These are phyloP conservation scores for Portunus trituberculatus DNA, from an alignment of 1,140 invertebrate species.

Conservation along the genomic window DNA sequence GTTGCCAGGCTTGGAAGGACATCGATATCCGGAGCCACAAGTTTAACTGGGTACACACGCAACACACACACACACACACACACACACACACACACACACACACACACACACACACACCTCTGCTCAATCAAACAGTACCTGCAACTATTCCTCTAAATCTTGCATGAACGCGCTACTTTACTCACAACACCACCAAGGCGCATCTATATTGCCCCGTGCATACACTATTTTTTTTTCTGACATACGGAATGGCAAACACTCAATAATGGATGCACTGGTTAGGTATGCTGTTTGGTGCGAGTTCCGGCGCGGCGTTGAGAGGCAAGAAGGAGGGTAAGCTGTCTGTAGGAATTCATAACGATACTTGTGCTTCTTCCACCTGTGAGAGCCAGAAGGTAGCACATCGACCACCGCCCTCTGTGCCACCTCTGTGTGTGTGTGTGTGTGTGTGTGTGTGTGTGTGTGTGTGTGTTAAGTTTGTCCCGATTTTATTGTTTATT, in stretches of 20 bases:
- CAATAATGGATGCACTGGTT: background rate
- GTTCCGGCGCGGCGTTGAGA: background rate
- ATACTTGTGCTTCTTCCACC: background rate
- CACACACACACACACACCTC: background rate
- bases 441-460: too few relatives aligned
- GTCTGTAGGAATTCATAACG: background rate
- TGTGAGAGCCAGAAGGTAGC: background rate
- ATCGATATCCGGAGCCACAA: background rate
- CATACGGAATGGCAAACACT: background rate
- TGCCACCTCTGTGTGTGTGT: too few relatives aligned
- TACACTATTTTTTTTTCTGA: background rate
- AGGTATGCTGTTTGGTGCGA: background rate
- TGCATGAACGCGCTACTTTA: too few relatives aligned
- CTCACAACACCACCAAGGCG: background rate
- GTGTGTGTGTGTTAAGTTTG: too few relatives aligned
- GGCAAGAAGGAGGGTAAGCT: background rate
- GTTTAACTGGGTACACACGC: slow-evolving; percentile 20
- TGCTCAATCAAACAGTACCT: background rate
- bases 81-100: background rate
- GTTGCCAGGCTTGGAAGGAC: background rate
- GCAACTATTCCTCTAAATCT: background rate
- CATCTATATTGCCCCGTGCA: background rate
- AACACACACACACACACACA: background rate
- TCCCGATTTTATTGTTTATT: too few relatives aligned
- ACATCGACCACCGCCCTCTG: background rate